These are phyloP conservation scores for Agrochola circellaris DNA, from an alignment of 2,888 invertebrate genomes.

Conservation along the genomic window DNA sequence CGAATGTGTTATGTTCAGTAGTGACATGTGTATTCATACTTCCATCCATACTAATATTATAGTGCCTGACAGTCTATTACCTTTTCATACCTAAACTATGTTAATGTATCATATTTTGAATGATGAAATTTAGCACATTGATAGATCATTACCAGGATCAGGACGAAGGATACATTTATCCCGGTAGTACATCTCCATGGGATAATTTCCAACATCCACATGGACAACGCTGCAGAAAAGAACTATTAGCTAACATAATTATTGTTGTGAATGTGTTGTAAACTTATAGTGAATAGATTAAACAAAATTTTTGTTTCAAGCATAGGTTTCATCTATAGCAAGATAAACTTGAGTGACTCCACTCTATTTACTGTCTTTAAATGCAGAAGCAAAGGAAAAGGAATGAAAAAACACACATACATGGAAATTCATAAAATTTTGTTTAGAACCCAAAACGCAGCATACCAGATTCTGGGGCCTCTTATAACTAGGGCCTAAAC, in stretches of 20 bases:
- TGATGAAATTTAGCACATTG: background rate
- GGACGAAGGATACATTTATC: background rate
- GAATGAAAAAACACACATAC: too few relatives aligned
- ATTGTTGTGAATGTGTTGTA: too few relatives aligned
- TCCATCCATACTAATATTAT: background rate
- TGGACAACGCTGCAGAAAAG: background rate
- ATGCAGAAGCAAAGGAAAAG: too few relatives aligned
- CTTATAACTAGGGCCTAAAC: too few relatives aligned
- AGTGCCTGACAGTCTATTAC: background rate
- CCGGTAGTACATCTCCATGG: background rate
- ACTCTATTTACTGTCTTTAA: too few relatives aligned
- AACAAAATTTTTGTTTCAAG: background rate
- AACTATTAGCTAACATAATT: background rate
- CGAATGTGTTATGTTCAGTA: constrained; percentile 32
- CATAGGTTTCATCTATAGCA: background rate
- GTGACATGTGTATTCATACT: background rate
- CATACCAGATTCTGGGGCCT: too few relatives aligned
- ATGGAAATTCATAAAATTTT: too few relatives aligned
- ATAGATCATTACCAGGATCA: background rate
- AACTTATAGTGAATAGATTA: too few relatives aligned
- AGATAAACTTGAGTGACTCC: background rate
- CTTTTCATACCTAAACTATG: background rate
- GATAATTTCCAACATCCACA: background rate
- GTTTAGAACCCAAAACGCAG: too few relatives aligned
- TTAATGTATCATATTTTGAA: too few relatives aligned